Conservation (phyloP, 2,113 vertebrate species). For the Pterocles burchelli region DNA sequence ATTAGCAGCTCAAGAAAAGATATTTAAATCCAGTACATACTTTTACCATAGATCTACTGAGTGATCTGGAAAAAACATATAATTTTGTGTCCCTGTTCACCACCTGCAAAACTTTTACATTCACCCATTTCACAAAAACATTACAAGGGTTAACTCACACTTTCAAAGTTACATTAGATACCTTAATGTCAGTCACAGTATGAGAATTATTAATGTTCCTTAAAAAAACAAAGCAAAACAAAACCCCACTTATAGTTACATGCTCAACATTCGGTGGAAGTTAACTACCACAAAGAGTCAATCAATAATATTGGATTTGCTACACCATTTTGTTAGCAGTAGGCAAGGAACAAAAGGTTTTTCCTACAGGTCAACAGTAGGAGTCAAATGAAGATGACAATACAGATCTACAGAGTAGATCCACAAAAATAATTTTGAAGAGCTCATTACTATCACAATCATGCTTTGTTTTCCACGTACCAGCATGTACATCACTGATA, state of each 20-base stretch:
- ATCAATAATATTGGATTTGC: background rate
- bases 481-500: background rate
- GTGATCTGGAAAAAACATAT: background rate
- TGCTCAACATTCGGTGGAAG: background rate
- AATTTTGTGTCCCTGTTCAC: background rate
- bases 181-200: background rate
- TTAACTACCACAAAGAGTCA: rapidly evolving
- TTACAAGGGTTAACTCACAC: background rate
- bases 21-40: background rate
- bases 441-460: background rate
- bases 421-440: background rate
- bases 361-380: background rate
- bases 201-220: background rate
- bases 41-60: background rate
- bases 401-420: background rate
- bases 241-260: background rate
- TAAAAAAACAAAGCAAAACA: background rate
- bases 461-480: background rate
- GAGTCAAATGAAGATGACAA: background rate
- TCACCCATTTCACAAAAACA: background rate
- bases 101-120: background rate
- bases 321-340: background rate
- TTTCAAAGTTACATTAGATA: background rate
- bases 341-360: background rate
- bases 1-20: background rate